A percentile compares a stretch with the other conserved stretches of the same genome.
These are phyloP conservation scores for Synanthedon tipuliformis DNA, from an alignment of 2,888 invertebrate species.

Conservation along the genomic window DNA sequence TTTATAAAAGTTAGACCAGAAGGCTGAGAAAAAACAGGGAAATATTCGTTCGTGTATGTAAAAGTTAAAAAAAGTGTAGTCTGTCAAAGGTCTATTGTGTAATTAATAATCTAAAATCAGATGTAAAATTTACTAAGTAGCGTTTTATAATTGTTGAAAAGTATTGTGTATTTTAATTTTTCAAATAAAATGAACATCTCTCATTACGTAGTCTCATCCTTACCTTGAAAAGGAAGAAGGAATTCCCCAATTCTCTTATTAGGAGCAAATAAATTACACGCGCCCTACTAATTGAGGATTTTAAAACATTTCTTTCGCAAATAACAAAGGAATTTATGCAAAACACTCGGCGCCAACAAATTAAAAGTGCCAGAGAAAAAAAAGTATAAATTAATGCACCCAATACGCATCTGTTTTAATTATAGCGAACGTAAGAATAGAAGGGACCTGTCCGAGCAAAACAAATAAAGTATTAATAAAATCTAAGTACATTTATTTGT, in stretches of 20 bases:
- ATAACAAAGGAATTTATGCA: conserved; percentile 62
- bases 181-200: neutral
- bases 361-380: conserved; percentile 52
- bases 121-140: too few relatives aligned
- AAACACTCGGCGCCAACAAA: conserved; percentile 59
- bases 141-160: too few relatives aligned
- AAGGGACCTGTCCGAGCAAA: neutral
- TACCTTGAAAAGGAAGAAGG: conserved; percentile 8
- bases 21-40: too few relatives aligned
- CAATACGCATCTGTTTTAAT: conserved; percentile 59
- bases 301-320: conserved; percentile 33
- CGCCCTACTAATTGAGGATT: conserved; percentile 53
- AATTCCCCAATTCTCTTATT: conserved; percentile 38
- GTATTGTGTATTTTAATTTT: neutral
- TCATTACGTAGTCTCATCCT: neutral
- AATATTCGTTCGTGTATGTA: too few relatives aligned
- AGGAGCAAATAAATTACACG: conserved; percentile 56
- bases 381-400: conserved; percentile 63
- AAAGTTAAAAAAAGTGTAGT: too few relatives aligned
- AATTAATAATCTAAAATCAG: too few relatives aligned
- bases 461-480: too few relatives aligned
- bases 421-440: conserved; percentile 24
- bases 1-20: neutral
- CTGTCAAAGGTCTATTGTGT: too few relatives aligned
- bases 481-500: neutral